A percentile compares a stretch with the other conserved stretches of the same genome.
Conservation (phyloP, 2,888 invertebrate species). For the Cephus runcator region DNA sequence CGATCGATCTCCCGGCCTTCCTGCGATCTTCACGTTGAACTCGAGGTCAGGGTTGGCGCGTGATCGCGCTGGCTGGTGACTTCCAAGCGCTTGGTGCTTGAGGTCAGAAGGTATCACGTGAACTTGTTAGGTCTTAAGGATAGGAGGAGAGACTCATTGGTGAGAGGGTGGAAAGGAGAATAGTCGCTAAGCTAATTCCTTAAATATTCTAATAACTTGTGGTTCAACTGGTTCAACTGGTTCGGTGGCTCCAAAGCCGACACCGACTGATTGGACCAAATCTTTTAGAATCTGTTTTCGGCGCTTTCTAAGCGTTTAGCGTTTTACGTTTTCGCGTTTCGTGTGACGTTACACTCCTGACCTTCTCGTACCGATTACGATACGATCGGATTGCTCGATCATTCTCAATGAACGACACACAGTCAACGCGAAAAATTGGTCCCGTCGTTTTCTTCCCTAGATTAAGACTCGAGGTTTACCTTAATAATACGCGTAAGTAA, state of each 20-base stretch:
- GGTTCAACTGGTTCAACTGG: not conserved
- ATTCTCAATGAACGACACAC: constrained; percentile 8
- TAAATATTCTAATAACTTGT: too few relatives aligned
- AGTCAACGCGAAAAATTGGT: constrained; percentile 12
- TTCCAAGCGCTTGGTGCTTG: too few relatives aligned
- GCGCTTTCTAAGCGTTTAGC: not conserved
- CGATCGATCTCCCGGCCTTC: not conserved
- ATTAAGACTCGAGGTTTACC: not conserved
- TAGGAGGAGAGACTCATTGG: too few relatives aligned
- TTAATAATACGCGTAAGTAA: not conserved
- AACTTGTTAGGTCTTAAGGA: too few relatives aligned
- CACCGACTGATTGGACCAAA: constrained; percentile 22
- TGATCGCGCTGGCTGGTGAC: too few relatives aligned
- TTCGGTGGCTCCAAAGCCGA: not conserved
- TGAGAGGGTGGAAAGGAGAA: too few relatives aligned
- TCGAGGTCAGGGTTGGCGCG: too few relatives aligned
- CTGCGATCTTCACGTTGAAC: not conserved
- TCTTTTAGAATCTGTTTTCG: constrained; percentile 32
- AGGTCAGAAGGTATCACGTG: too few relatives aligned
- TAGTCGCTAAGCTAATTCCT: too few relatives aligned
- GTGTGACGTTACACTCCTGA: not conserved
- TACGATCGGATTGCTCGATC: not conserved
- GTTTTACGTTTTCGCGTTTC: not conserved
- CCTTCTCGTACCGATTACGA: not conserved
- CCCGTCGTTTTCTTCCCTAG: not conserved